Base-by-base conservation (phyloP, 2,797 vertebrate genomes). In the Vireo griseus region DNA sequence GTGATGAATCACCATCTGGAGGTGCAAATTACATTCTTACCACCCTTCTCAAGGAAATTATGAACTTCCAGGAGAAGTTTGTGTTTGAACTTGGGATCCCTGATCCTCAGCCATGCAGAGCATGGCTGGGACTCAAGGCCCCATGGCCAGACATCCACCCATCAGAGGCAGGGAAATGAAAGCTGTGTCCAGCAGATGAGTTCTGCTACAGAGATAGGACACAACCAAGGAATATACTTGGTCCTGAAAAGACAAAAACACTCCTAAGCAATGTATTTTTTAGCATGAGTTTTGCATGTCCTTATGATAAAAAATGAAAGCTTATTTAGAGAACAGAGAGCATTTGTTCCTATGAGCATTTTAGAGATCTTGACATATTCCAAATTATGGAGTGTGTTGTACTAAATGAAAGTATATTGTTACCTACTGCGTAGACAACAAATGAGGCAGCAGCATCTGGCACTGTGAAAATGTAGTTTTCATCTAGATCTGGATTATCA, bases 1-100 rank as follows among this genome's bases (percentile, higher is more conserved):
- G n/a, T 58, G 73, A 76, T 12, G 5, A 72, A 86, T 78, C 55
- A 62, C 76, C 62, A 90, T 78, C 90, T 94, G 92, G 69, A 81
- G 24, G 40, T 14, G 6, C 39, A 90, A 81, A 88, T 66, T 0
- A 13, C 6, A 29, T n/a, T 71, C 48, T 74, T 75, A 52, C 6
- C 24, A 71, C 3, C 24, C 37, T 39, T 57, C 31, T 68, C 76
- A 88, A 88, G 85, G 58, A 58, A 90, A 35, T 17, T 35, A 44
- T 17, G 39, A 44, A 2, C 29, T 80, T 83, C 31, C 3, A 9
- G 51, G 31, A 59, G 29, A 75, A 54, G 9, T 33, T 57, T 37
- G 11, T 25, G 9, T 31, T 52, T 86, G 57, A 63, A 63, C 3
- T n/a, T 39, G 11, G 6, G 5, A 10, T 58, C 50, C 13, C 18